These are phyloP conservation scores for Ciona savignyi DNA, from an alignment of 23 tunicate species.

Conservation along the genomic window DNA sequence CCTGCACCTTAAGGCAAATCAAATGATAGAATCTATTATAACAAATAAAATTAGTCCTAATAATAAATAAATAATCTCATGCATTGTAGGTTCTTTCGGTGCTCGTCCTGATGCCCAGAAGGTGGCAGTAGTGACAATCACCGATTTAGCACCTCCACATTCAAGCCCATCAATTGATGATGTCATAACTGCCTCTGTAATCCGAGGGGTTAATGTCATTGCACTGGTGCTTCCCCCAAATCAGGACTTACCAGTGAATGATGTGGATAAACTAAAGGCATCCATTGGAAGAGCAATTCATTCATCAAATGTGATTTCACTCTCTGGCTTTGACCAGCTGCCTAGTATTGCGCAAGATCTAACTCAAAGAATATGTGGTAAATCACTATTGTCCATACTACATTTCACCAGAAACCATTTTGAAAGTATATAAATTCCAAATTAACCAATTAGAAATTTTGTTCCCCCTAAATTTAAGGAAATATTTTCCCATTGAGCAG, in stretches of 20 bases:
- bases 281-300: conserved; percentile 16
- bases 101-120: conserved; percentile 23
- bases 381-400: not conserved
- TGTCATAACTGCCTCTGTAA: conserved; percentile 4
- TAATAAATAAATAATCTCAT: conserved; percentile 5
- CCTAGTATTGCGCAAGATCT: not conserved
- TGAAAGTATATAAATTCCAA: no score
- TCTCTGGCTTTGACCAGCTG: conserved; percentile 12
- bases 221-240: conserved; percentile 16
- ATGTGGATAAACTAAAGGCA: not conserved
- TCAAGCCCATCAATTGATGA: not conserved
- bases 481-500: no score
- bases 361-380: conserved; percentile 9
- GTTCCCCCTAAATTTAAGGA: no score
- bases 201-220: conserved; percentile 3
- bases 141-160: conserved; percentile 9
- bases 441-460: no score
- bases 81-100: conserved; percentile 1
- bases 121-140: conserved; percentile 23
- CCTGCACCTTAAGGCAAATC: no score
- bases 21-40: no score
- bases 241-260: not conserved
- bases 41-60: no score
- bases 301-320: not conserved
- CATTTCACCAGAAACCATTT: no score